These are phyloP conservation scores for Loxodonta africana DNA, from an alignment of 2,113 vertebrate species.

Conservation along the genomic window DNA sequence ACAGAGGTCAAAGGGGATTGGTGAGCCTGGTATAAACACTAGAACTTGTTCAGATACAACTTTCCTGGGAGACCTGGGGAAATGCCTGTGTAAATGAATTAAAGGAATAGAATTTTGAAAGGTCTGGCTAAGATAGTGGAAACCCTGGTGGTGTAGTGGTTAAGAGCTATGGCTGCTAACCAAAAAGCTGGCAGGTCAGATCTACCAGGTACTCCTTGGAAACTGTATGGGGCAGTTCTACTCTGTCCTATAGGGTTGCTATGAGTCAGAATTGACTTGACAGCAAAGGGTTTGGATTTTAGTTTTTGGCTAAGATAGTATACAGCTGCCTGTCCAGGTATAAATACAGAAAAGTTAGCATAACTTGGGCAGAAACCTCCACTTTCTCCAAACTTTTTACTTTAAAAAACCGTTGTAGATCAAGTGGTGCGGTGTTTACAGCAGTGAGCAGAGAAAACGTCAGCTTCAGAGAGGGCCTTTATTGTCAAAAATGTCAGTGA, in stretches of 20 bases:
- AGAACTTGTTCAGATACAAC: not conserved
- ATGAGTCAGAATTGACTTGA: no score
- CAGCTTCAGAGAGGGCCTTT: not conserved
- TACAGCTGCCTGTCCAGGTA: not conserved
- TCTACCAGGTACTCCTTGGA: no score
- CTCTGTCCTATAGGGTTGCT: no score
- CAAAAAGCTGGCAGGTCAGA: no score
- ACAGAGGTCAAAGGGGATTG: not conserved
- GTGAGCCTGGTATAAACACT: not conserved
- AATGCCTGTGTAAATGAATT: not conserved
- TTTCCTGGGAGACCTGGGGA: not conserved
- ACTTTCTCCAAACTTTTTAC: not conserved
- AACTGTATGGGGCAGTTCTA: no score
- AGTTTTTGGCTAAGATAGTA: no score
- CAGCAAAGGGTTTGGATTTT: no score
- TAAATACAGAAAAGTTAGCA: not conserved
- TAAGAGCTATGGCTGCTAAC: no score
- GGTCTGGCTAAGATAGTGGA: not conserved
- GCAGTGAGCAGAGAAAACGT: not conserved
- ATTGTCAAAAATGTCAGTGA: not conserved
- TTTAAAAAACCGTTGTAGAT: not conserved
- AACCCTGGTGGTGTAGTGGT: no score
- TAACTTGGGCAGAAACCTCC: not conserved
- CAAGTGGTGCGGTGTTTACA: not conserved
- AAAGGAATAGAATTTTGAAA: constrained; percentile 8